Conservation (phyloP, 2,797 vertebrate genomes). For the Diplodus puntazzo region DNA sequence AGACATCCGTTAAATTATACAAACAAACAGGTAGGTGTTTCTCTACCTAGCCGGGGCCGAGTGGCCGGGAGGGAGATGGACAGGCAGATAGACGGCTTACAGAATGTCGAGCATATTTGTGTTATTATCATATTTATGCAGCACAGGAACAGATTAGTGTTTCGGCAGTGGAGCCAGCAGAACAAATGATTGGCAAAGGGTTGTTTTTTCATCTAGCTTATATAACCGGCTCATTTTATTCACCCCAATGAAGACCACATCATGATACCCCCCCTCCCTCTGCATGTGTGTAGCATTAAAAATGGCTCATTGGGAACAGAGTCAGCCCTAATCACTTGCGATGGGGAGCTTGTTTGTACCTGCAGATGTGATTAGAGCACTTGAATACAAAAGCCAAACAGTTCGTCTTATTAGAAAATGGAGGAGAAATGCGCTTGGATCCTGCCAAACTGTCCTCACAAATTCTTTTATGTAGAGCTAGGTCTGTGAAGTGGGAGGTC, state of each 20-base stretch:
- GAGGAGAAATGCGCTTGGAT: slow-evolving; percentile 23
- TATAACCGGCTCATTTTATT: slow-evolving; percentile 68
- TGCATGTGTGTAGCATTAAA: slow-evolving; percentile 43
- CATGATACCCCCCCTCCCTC: slow-evolving; percentile 20
- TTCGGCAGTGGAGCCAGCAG: slow-evolving; percentile 29
- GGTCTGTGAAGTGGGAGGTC: slow-evolving; percentile 31
- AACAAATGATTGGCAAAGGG: slow-evolving; percentile 62
- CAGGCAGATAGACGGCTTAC: slow-evolving; percentile 35
- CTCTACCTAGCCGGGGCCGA: slow-evolving; percentile 11
- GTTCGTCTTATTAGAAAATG: slow-evolving; percentile 32
- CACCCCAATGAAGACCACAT: slow-evolving; percentile 49
- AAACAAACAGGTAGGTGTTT: slow-evolving; percentile 39
- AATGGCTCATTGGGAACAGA: slow-evolving; percentile 44
- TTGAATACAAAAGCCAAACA: slow-evolving; percentile 39
- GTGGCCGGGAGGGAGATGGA: slow-evolving; percentile 37
- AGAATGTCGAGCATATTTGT: slow-evolving; percentile 12
- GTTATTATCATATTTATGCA: slow-evolving; percentile 55
- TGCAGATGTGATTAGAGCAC: slow-evolving; percentile 62
- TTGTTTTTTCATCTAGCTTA: slow-evolving; percentile 67
- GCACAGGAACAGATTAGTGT: slow-evolving; percentile 57
- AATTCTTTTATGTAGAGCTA: slow-evolving; percentile 41
- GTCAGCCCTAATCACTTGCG: slow-evolving; percentile 54
- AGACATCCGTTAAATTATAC: slow-evolving; percentile 39
- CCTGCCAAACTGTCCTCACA: slow-evolving; percentile 28
- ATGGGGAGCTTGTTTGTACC: slow-evolving; percentile 65